Evolutionary conservation across 2,888 invertebrate species (phyloP).

Genomic region (Latheticus oryzae): DNA sequence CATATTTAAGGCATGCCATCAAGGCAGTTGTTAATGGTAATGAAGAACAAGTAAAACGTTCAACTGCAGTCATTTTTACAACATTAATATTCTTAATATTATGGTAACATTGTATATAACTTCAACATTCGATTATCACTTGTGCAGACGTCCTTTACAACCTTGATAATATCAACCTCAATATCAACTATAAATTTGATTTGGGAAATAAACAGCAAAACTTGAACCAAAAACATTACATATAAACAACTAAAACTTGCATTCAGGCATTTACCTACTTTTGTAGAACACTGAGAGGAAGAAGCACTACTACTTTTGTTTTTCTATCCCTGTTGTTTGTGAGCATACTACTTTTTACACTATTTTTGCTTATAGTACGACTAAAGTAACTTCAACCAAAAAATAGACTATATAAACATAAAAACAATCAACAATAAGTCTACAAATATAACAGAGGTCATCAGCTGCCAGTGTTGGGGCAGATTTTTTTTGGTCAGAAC

Average conservation of each 20-base stretch:
- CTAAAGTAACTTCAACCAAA: conserved; percentile 65
- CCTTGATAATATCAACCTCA: conserved; percentile 47
- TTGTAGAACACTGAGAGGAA: conserved; percentile 38
- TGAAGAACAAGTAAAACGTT: conserved; percentile 50
- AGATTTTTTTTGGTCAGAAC: conserved; percentile 46
- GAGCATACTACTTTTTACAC: conserved; percentile 57
- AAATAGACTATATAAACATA: conserved; percentile 67
- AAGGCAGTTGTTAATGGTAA: conserved; percentile 58
- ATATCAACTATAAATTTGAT: conserved; percentile 39
- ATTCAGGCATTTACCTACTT: conserved; percentile 31
- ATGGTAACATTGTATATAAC: conserved; percentile 52
- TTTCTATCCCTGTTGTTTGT: conserved; percentile 55
- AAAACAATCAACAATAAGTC: conserved; percentile 67
- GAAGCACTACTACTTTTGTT: conserved; percentile 30
- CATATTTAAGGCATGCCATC: conserved; percentile 61
- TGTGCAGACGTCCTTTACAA: conserved; percentile 33
- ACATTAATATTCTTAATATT: conserved; percentile 47
- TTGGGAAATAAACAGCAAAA: conserved; percentile 39
- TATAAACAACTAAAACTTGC: conserved; percentile 37
- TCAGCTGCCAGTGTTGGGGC: conserved; percentile 54
- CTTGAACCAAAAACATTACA: conserved; percentile 37
- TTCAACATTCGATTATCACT: conserved; percentile 50
- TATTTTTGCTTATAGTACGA: conserved; percentile 52
- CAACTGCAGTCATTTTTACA: conserved; percentile 52
- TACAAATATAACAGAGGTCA: conserved; percentile 63